Evolutionary conservation across 2,113 vertebrate genomes (phyloP).

Genomic region (Nothobranchius kuhntae): DNA sequence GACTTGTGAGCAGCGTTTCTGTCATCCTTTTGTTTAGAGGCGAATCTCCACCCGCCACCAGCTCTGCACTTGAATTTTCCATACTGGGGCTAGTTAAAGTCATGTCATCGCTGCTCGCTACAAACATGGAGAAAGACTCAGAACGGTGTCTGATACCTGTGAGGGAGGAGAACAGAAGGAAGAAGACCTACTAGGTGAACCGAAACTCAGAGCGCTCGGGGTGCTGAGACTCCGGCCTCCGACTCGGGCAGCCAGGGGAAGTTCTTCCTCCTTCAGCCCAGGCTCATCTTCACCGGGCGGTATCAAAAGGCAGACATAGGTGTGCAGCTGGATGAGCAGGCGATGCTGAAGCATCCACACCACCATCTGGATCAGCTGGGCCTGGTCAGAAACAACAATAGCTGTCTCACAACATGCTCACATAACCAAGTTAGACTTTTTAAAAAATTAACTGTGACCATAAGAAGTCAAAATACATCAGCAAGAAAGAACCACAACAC

Average conservation of each 20-base stretch:
- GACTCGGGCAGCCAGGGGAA: constrained; percentile 80
- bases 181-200: constrained; percentile 90
- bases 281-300: constrained; percentile 87
- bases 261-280: constrained; percentile 82
- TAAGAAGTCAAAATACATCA: constrained; percentile 9
- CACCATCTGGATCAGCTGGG: constrained; percentile 98
- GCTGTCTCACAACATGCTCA: background rate
- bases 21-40: constrained; percentile 95
- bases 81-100: constrained; percentile 98
- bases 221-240: constrained; percentile 92
- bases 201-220: constrained; percentile 94
- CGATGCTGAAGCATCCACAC: constrained; percentile 96
- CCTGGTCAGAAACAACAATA: constrained; percentile 74
- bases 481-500: too few relatives aligned
- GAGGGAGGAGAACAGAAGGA: background rate
- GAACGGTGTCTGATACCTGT: background rate
- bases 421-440: background rate
- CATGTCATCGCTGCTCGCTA: constrained; percentile 98
- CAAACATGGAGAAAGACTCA: constrained; percentile 8
- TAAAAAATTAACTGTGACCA: background rate
- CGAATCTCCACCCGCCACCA: constrained; percentile 91
- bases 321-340: constrained; percentile 94
- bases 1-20: constrained; percentile 91
- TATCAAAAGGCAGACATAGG: constrained; percentile 92
- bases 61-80: constrained; percentile 97